phyloP scores from a whole-genome alignment of 1,140 invertebrate species.

The Trichonephila clavata region DNA sequence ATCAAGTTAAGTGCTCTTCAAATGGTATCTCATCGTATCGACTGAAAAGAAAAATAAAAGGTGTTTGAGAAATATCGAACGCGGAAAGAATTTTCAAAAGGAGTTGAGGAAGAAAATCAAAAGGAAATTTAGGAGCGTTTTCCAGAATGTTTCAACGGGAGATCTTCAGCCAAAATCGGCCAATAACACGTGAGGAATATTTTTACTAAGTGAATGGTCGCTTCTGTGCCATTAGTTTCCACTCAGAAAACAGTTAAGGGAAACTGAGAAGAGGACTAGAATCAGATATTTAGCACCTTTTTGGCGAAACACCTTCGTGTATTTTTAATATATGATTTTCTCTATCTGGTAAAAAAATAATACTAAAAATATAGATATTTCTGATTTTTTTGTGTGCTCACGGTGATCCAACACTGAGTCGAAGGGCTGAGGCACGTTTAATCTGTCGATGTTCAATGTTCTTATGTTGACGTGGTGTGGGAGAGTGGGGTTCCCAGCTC shows the following conservation, averaged over 20 bases:
- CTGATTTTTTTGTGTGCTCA: no score
- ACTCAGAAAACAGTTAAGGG: constrained; percentile 60
- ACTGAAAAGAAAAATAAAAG: not conserved
- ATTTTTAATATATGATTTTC: not conserved
- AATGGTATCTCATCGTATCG: not conserved
- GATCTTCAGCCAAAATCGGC: not conserved
- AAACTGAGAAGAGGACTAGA: not conserved
- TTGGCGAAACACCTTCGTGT: not conserved
- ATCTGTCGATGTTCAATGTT: no score
- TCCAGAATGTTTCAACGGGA: not conserved
- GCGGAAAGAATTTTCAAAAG: constrained; percentile 22
- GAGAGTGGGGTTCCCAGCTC: no score
- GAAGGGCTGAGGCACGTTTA: no score
- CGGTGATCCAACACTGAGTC: no score
- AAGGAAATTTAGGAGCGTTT: constrained; percentile 7
- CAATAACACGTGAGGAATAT: constrained; percentile 45
- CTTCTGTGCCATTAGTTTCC: constrained; percentile 56
- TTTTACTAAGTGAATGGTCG: constrained; percentile 52
- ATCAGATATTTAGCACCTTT: not conserved
- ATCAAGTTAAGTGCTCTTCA: constrained; percentile 32
- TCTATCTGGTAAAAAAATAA: no score
- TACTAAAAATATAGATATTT: no score
- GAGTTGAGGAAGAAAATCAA: not conserved
- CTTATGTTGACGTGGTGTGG: no score
- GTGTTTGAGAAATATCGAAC: not conserved